phyloP scores from a whole-genome alignment of 2,113 vertebrate species.

The Sturnira hondurensis region DNA sequence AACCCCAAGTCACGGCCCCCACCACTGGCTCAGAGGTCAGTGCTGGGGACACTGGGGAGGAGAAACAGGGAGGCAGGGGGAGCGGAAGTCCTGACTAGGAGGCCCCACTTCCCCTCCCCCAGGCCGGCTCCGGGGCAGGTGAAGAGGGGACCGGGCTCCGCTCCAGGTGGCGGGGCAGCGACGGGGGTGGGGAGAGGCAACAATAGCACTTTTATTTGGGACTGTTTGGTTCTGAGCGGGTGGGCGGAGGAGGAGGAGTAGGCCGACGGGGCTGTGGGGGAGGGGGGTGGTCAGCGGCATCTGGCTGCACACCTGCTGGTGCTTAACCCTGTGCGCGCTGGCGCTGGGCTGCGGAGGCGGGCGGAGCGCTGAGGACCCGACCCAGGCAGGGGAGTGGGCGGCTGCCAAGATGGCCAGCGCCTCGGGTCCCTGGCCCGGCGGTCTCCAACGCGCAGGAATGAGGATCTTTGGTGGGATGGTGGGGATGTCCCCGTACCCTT shows the following conservation, averaged over 20 bases:
- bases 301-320: slow-evolving; percentile 76
- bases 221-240: slow-evolving; percentile 69
- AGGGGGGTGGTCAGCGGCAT: slow-evolving; percentile 59
- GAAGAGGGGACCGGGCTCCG: slow-evolving; percentile 71
- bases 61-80: neutral
- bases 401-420: neutral
- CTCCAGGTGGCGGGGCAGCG: slow-evolving; percentile 73
- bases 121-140: slow-evolving; percentile 66
- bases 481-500: neutral
- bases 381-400: neutral
- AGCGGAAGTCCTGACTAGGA: slow-evolving; percentile 42
- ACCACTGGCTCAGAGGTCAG: slow-evolving; percentile 1
- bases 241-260: slow-evolving; percentile 68
- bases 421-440: slow-evolving; percentile 17
- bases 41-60: neutral
- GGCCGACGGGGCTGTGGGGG: slow-evolving; percentile 33
- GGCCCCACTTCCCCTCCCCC: slow-evolving; percentile 43
- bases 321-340: slow-evolving; percentile 69
- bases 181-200: slow-evolving; percentile 75
- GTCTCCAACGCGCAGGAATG: neutral
- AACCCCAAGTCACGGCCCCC: neutral
- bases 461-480: neutral
- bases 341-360: neutral
- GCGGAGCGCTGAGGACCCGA: neutral
- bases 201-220: slow-evolving; percentile 77